Evolutionary conservation across 2,113 vertebrate species (phyloP), one percentile per base, ranked within the genome.

Genomic region (Triplophysa tibetana): DNA sequence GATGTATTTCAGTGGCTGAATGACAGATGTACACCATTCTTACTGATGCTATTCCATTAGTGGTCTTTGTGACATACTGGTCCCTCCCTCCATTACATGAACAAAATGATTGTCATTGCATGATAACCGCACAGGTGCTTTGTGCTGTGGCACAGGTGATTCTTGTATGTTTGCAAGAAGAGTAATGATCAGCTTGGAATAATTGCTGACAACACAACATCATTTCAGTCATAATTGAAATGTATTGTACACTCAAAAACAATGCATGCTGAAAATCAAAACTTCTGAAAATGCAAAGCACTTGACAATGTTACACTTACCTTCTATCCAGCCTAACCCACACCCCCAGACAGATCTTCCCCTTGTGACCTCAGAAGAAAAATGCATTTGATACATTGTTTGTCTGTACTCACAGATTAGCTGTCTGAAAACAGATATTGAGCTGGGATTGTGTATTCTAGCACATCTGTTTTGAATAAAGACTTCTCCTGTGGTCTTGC

Each of bases 381-480:
- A 79, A 79, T 41, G 81, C 41, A 33, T 56, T 64, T 84, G 80
- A 84, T 79, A 75, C 68, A 84, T 84, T 81, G 65, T 70, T 81
- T 79, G 76, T 82, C 73, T 78, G 43, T 78, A 50, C 61, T 64
- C 77, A 43, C 69, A 83, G 78, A 85, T 81, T 80, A 86, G 68
- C 84, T 41, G 83, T 84, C 72, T 79, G 67, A 82, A 83, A 86
- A 84, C 76, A 81, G 65, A 68, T 65, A 74, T 63, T 54, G 61
- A 68, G 19, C 43, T 29, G 70, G 8, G 12, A 24, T 41, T 70
- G 50, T 85, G 73, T 83, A 67, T 84, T 26, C 74, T 48, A 82
- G 78, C 81, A 80, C 81, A 83, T 86, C 78, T 85, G 81, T 58
- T 79, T 83, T 83, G 72, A 74, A 80, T 82, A 78, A 82, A 85